A percentile compares a stretch with the other conserved stretches of the same genome.
Conservation (phyloP, 2,888 invertebrate species). For the Amiota communis region DNA sequence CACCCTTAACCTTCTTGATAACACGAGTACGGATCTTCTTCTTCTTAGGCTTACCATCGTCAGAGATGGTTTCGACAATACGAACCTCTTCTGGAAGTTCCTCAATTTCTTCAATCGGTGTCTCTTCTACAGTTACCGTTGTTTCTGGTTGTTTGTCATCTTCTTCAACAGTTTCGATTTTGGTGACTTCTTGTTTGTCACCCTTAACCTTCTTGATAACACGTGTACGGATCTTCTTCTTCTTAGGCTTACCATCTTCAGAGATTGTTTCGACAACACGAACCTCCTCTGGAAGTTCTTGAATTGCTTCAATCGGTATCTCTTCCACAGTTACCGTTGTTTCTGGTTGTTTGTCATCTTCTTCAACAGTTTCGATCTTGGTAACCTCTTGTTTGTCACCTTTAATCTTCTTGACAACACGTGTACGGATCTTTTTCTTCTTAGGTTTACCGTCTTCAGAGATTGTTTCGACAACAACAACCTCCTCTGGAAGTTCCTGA, state of each 20-base stretch:
- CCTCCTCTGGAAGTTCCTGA: conserved; percentile 48
- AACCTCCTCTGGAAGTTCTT: conserved; percentile 50
- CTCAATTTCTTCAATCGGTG: conserved; percentile 33
- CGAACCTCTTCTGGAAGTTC: conserved; percentile 48
- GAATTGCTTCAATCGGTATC: conserved; percentile 36
- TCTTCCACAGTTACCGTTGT: conserved; percentile 40
- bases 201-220: conserved; percentile 54
- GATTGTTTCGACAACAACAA: conserved; percentile 44
- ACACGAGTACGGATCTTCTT: conserved; percentile 52
- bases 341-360: conserved; percentile 45
- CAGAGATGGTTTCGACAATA: conserved; percentile 40
- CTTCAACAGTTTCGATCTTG: conserved; percentile 53
- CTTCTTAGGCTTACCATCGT: conserved; percentile 46
- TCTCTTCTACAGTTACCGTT: conserved; percentile 48
- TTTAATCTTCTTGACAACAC: conserved; percentile 50
- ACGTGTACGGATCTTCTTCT: conserved; percentile 52
- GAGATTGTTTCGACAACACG: conserved; percentile 45
- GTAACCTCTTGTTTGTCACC: conserved; percentile 52
- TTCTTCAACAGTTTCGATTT: conserved; percentile 54
- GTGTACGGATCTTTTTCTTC: conserved; percentile 51
- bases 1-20: conserved; percentile 50
- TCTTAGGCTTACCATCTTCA: conserved; percentile 50
- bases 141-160: conserved; percentile 51
- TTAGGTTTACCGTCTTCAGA: conserved; percentile 49
- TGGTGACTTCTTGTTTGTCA: conserved; percentile 53